Conservation (phyloP, 2,113 vertebrate genomes). For the Chamaea fasciata region DNA sequence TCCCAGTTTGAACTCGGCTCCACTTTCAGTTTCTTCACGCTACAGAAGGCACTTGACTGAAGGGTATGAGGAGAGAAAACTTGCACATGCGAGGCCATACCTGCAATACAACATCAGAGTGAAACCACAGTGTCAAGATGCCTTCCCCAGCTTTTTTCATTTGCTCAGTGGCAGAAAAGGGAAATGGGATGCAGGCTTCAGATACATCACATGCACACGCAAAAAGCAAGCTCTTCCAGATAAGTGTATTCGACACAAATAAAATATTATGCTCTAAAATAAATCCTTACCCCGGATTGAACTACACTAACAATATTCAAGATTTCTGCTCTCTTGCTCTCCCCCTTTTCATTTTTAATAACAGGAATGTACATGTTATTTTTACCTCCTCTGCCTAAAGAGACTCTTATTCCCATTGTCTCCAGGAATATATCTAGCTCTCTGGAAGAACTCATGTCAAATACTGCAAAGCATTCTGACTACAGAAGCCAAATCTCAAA, state of each 20-base stretch:
- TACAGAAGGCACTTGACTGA: slow-evolving; percentile 99
- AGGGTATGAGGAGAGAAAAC: slow-evolving; percentile 96
- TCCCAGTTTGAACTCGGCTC: slow-evolving; percentile 96
- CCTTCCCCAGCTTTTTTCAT: neutral
- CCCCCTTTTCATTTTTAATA: neutral
- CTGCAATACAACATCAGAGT: slow-evolving; percentile 68
- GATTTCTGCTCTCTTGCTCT: neutral
- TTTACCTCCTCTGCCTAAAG: slow-evolving; percentile 16
- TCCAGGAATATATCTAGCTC: neutral
- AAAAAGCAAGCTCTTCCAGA: neutral
- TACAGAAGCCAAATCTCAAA: slow-evolving; percentile 3
- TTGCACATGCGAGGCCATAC: slow-evolving; percentile 99
- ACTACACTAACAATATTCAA: neutral
- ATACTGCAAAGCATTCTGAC: neutral
- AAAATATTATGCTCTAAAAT: neutral
- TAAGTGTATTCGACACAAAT: neutral
- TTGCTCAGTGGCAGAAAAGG: neutral
- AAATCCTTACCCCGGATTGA: neutral
- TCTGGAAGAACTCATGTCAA: slow-evolving; percentile 4
- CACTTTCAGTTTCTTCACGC: slow-evolving; percentile 99
- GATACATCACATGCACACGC: neutral
- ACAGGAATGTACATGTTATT: slow-evolving; percentile 25
- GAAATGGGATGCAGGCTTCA: neutral
- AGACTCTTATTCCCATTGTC: slow-evolving; percentile 1
- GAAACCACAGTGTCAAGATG: slow-evolving; percentile 27